phyloP scores from a whole-genome alignment of 2,113 vertebrate genomes.

The Okapia johnstoni region DNA sequence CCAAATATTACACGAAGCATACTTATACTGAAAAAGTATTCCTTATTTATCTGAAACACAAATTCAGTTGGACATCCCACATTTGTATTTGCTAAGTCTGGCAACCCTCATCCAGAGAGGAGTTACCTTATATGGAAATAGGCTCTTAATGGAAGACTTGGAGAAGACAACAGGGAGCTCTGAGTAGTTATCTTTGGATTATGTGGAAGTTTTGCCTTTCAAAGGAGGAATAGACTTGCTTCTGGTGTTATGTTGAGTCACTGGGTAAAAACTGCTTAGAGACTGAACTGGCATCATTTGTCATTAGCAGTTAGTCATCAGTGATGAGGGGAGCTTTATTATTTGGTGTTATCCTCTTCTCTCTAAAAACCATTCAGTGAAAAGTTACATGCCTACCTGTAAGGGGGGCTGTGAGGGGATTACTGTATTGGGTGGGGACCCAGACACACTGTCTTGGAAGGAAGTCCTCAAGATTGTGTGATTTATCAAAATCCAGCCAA shows the following conservation, averaged over 20 bases:
- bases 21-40: background rate
- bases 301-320: background rate
- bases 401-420: background rate
- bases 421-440: background rate
- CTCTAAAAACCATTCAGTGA: background rate
- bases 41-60: background rate
- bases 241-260: background rate
- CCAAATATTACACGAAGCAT: background rate
- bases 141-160: background rate
- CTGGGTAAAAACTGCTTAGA: background rate
- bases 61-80: background rate
- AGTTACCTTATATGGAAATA: background rate
- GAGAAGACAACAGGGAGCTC: background rate
- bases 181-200: background rate
- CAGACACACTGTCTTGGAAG: background rate
- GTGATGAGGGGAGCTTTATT: background rate
- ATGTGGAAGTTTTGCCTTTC: conserved; percentile 12
- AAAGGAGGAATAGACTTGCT: background rate
- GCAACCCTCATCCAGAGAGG: background rate
- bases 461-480: background rate
- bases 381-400: background rate
- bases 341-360: background rate
- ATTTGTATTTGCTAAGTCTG: conserved; percentile 14
- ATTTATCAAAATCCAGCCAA: background rate
- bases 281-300: background rate